These are phyloP conservation scores for Dexiosoma caninum DNA, from an alignment of 2,888 invertebrate genomes.

Conservation along the genomic window DNA sequence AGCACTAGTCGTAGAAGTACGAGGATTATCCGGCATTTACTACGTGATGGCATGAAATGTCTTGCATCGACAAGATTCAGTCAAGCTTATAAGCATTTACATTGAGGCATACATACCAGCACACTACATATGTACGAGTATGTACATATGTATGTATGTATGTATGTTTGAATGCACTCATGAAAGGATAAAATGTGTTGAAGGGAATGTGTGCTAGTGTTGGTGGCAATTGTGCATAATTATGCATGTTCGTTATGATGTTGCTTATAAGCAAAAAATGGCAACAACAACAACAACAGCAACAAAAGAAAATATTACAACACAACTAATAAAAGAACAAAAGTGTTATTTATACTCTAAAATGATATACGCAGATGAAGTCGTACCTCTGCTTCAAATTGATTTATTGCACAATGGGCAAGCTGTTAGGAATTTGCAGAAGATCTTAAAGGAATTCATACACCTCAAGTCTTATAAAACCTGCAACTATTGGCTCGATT, in stretches of 20 bases:
- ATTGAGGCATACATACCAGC: not conserved
- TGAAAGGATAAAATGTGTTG: slow-evolving; percentile 26
- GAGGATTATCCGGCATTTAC: slow-evolving; percentile 53
- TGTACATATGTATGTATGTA: not conserved
- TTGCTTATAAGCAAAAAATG: slow-evolving; percentile 9
- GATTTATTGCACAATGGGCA: not conserved
- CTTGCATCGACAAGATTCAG: slow-evolving; percentile 41
- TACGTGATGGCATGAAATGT: slow-evolving; percentile 46
- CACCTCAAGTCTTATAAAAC: not conserved
- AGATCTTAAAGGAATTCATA: too few relatives aligned
- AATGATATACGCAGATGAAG: not conserved
- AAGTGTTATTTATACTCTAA: slow-evolving; percentile 6
- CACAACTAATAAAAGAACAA: not conserved
- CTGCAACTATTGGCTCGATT: too few relatives aligned
- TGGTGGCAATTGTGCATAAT: slow-evolving; percentile 50
- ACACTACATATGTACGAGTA: not conserved
- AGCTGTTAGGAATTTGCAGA: not conserved
- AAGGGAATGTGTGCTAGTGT: not conserved
- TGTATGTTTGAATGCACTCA: too few relatives aligned
- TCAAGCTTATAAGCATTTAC: slow-evolving; percentile 22
- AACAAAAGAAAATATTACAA: not conserved
- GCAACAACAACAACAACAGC: too few relatives aligned
- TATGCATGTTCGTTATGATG: slow-evolving; percentile 21
- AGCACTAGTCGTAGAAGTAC: slow-evolving; percentile 11
- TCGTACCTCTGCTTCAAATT: not conserved